phyloP scores from a whole-genome alignment of 2,797 vertebrate species.

The Anas bahamensis region DNA sequence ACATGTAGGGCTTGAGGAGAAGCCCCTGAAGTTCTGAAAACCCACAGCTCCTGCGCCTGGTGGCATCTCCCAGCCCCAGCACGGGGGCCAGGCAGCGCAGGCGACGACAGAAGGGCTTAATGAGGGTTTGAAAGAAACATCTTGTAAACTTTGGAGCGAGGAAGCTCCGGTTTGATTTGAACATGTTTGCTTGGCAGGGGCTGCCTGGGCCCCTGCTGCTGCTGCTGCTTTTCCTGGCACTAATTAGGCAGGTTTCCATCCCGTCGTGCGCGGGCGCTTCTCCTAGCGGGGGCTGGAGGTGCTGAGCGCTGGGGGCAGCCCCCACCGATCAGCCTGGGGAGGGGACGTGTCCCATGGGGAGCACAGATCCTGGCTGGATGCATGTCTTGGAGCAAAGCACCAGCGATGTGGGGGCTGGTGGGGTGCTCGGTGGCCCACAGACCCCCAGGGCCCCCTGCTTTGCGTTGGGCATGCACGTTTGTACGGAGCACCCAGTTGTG shows the following conservation, averaged over 20 bases:
- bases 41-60: neutral
- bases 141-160: conserved; percentile 55
- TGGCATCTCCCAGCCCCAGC: neutral
- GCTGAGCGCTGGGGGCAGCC: neutral
- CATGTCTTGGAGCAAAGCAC: neutral
- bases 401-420: neutral
- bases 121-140: conserved; percentile 38
- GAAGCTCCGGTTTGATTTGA: conserved; percentile 25
- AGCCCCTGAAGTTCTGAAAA: neutral
- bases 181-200: conserved; percentile 48
- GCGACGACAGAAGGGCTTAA: neutral
- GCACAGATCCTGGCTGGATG: neutral
- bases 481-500: neutral
- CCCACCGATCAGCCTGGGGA: too few relatives aligned
- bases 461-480: too few relatives aligned
- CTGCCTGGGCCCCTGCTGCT: conserved; percentile 27
- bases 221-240: neutral
- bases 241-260: conserved; percentile 50
- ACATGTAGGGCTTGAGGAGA: neutral
- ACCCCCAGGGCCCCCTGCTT: neutral
- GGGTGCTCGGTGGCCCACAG: neutral
- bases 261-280: neutral
- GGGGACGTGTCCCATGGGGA: neutral
- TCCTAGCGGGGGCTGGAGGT: neutral
- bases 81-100: accelerated